A percentile compares a stretch with the other conserved stretches of the same genome.
These are phyloP conservation scores for Ictalurus punctatus DNA, from an alignment of 2,113 vertebrate species.

Conservation along the genomic window DNA sequence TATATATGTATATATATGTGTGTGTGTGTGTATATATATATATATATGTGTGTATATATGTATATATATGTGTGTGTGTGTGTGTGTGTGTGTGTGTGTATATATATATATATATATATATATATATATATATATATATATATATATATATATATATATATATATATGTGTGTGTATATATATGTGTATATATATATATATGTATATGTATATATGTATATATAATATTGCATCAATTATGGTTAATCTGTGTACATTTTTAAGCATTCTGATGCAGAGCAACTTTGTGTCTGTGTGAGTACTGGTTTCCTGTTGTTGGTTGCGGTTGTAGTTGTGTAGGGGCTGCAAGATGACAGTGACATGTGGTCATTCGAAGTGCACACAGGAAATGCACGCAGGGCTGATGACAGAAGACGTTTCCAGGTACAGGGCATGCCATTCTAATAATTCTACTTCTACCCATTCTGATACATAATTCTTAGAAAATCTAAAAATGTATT, in stretches of 20 bases:
- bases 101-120: too few species aligned
- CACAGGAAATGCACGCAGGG: slow-evolving; percentile 37
- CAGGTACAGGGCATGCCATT: slow-evolving; percentile 37
- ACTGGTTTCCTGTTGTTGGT: slow-evolving; percentile 43
- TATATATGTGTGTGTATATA: too few species aligned
- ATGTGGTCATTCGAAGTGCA: slow-evolving; percentile 45
- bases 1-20: too few species aligned
- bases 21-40: too few species aligned
- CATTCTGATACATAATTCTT: neutral
- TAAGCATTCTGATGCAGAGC: neutral
- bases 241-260: neutral
- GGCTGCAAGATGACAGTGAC: slow-evolving; percentile 17
- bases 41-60: too few species aligned
- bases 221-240: too few species aligned
- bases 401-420: slow-evolving; percentile 36
- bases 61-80: too few species aligned
- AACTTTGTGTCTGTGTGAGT: neutral
- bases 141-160: too few species aligned
- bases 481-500: neutral
- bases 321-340: slow-evolving; percentile 38
- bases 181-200: too few species aligned
- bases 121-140: too few species aligned
- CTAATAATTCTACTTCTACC: slow-evolving; percentile 20
- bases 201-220: too few species aligned
- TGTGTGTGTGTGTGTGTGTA: too few species aligned